Evolutionary conservation across 2,888 invertebrate genomes (phyloP).

Genomic region (Asteroscopus sphinx): DNA sequence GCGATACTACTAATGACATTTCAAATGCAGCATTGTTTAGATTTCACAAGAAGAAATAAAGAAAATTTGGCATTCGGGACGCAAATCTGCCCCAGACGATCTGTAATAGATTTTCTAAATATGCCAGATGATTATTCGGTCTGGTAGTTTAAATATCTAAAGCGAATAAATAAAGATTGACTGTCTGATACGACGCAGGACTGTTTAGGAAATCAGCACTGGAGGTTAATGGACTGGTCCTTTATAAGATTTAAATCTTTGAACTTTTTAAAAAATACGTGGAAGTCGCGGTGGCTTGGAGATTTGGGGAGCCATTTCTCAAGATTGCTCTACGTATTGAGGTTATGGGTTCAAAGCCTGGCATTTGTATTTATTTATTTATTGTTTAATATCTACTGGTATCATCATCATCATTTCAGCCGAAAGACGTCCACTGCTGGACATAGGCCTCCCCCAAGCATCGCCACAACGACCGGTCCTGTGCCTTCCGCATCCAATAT

Average conservation of each 20-base stretch:
- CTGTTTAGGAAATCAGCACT: conserved; percentile 40
- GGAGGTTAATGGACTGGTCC: conserved; percentile 34
- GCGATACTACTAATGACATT: conserved; percentile 13
- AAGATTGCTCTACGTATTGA: too few species aligned
- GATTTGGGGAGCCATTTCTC: too few species aligned
- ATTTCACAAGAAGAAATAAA: conserved; percentile 13
- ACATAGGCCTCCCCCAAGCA: too few species aligned
- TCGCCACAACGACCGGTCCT: too few species aligned
- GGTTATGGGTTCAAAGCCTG: too few species aligned
- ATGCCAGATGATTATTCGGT: conserved; percentile 52
- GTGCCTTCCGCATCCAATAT: too few species aligned
- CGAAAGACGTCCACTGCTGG: too few species aligned
- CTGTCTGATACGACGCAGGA: conserved; percentile 32
- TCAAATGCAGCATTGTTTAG: conserved; percentile 25
- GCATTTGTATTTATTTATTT: too few species aligned
- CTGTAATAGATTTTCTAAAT: conserved; percentile 47
- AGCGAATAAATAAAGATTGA: conserved; percentile 52
- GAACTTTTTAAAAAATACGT: too few species aligned
- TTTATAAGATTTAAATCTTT: conserved; percentile 9
- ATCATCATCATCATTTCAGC: too few species aligned
- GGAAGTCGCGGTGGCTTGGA: too few species aligned
- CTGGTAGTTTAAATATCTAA: conserved; percentile 53
- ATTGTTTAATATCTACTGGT: too few species aligned
- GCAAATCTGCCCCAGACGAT: conserved; percentile 52
- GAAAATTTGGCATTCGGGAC: conserved; percentile 9